phyloP scores from a whole-genome alignment of 2,888 invertebrate species.

The Sinodicranocentrus sp. region DNA sequence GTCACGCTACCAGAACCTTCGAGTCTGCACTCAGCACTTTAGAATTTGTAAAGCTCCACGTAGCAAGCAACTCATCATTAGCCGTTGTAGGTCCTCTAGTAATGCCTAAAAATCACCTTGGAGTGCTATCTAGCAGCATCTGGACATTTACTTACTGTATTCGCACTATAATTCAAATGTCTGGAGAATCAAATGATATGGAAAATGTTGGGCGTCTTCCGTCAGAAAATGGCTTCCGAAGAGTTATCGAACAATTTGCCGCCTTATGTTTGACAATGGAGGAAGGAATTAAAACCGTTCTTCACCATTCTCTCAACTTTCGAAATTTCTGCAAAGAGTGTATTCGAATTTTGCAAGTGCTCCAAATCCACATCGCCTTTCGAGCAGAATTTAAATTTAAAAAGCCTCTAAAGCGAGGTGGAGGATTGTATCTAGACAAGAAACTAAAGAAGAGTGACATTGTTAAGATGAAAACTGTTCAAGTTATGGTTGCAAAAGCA shows the following conservation, averaged over 20 bases:
- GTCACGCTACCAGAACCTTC: constrained; percentile 42
- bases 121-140: constrained; percentile 24
- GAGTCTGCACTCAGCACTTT: constrained; percentile 46
- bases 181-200: not conserved
- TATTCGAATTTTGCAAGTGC: constrained; percentile 21
- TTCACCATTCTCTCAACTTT: constrained; percentile 48
- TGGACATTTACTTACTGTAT: constrained; percentile 43
- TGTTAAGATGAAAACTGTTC: not conserved
- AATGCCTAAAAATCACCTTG: not conserved
- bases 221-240: constrained; percentile 22
- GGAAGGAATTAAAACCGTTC: constrained; percentile 26
- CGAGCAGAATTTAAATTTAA: not conserved
- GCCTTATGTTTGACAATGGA: constrained; percentile 11
- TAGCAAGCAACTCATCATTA: not conserved
- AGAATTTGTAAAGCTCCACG: constrained; percentile 42
- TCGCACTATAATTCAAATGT: constrained; percentile 16
- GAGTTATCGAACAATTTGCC: constrained; percentile 40
- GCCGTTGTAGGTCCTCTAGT: not conserved
- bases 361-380: constrained; percentile 43
- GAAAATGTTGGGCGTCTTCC: constrained; percentile 2
- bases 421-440: constrained; percentile 26
- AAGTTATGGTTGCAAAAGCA: constrained; percentile 12
- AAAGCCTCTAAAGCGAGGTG: constrained; percentile 24
- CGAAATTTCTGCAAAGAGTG: constrained; percentile 58
- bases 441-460: constrained; percentile 9